Evolutionary conservation across 1,140 invertebrate genomes (phyloP).

Genomic region (Neocloeon triangulifer): DNA sequence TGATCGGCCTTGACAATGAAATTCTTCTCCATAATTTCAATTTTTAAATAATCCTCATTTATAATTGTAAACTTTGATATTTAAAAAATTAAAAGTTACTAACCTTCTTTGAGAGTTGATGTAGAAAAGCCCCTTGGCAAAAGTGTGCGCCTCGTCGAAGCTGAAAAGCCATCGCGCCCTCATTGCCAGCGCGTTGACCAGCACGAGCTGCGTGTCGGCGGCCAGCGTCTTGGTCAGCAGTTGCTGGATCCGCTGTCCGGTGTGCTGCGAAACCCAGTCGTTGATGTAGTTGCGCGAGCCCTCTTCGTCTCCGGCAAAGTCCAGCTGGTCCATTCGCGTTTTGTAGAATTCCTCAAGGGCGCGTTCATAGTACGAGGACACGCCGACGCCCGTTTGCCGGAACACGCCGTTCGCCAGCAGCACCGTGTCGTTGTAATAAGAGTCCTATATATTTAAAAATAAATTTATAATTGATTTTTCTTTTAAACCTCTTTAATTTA

Average conservation of each 20-base stretch:
- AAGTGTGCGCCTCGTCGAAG: constrained; percentile 14
- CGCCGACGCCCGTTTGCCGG: constrained; percentile 9
- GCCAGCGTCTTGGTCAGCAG: constrained; percentile 10
- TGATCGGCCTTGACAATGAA: no score
- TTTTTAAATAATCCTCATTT: no score
- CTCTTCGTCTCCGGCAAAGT: constrained; percentile 11
- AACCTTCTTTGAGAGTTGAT: constrained; percentile 11
- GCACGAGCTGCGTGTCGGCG: constrained; percentile 10
- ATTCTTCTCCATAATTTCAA: no score
- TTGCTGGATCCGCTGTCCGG: constrained; percentile 10
- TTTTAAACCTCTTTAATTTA: no score
- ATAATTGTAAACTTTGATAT: no score
- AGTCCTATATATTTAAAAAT: no score
- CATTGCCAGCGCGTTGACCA: constrained; percentile 12
- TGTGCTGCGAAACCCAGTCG: constrained; percentile 12
- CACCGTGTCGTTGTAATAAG: constrained; percentile 10
- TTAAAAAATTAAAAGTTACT: no score
- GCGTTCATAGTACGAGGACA: constrained; percentile 9
- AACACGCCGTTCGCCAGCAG: constrained; percentile 12
- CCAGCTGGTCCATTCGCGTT: constrained; percentile 11
- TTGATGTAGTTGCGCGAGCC: constrained; percentile 11
- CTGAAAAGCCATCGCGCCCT: constrained; percentile 14
- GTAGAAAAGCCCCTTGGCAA: constrained; percentile 15
- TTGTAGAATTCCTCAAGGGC: constrained; percentile 13
- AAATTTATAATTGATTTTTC: no score